Evolutionary conservation across 2,888 invertebrate genomes (phyloP).

Genomic region (Cenopis cana): DNA sequence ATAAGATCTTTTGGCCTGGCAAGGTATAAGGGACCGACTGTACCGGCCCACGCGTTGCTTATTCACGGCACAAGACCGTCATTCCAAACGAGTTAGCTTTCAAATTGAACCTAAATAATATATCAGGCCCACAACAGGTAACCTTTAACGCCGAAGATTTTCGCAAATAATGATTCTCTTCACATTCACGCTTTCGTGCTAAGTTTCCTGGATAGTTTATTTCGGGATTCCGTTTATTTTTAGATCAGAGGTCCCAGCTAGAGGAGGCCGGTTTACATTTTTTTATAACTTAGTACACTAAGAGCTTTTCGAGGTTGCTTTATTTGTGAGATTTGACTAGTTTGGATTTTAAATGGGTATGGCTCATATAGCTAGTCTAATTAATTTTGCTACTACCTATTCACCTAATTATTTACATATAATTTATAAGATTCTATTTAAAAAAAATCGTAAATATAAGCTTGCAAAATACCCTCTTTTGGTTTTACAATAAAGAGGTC

Average conservation of each 20-base stretch:
- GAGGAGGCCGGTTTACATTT: background rate
- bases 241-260: background rate
- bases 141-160: slow-evolving; percentile 67
- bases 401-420: no score
- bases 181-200: slow-evolving; percentile 11
- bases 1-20: background rate
- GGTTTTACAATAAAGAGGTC: no score
- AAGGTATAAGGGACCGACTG: slow-evolving; percentile 53
- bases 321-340: background rate
- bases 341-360: no score
- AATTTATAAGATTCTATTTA: no score
- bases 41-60: slow-evolving; percentile 62
- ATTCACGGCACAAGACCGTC: slow-evolving; percentile 71
- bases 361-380: no score
- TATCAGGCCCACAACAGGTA: slow-evolving; percentile 58
- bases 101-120: slow-evolving; percentile 78
- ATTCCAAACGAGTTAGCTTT: slow-evolving; percentile 72
- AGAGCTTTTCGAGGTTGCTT: background rate
- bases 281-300: slow-evolving; percentile 1
- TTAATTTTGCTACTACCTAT: no score
- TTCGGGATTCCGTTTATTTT: slow-evolving; percentile 9
- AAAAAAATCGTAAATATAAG: no score
- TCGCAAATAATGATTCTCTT: slow-evolving; percentile 36
- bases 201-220: slow-evolving; percentile 11
- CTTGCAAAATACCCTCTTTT: no score